These are phyloP conservation scores for Cephus nigrinus DNA, from an alignment of 2,888 invertebrate genomes.

Conservation along the genomic window DNA sequence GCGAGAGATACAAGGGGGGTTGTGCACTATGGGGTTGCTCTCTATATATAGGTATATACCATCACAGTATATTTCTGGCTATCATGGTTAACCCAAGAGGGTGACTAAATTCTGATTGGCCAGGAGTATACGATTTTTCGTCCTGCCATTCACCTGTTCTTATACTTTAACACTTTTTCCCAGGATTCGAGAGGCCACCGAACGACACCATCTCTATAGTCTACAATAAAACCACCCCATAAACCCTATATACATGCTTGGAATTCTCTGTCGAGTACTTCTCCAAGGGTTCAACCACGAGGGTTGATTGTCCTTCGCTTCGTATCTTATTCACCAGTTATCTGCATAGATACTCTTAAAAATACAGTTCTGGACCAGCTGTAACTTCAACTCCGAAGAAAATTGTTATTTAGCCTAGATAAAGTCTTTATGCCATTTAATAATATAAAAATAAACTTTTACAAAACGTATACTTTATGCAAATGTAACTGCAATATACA, in stretches of 20 bases:
- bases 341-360: slow-evolving; percentile 12
- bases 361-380: neutral
- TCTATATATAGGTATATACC: neutral
- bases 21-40: neutral
- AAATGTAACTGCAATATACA: no score
- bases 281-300: slow-evolving; percentile 6
- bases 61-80: neutral
- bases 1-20: neutral
- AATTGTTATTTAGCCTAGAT: neutral
- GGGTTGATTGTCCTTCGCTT: slow-evolving; percentile 59
- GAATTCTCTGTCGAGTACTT: neutral
- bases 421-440: neutral
- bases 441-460: no score
- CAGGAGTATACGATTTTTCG: neutral
- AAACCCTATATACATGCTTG: neutral
- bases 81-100: neutral
- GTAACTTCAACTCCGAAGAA: neutral
- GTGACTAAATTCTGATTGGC: neutral
- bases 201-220: neutral
- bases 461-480: no score
- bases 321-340: slow-evolving; percentile 55
- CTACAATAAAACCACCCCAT: neutral
- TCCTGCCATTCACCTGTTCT: neutral
- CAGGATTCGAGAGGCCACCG: neutral
- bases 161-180: neutral